Evolutionary conservation across 2,888 invertebrate species (phyloP).

Genomic region (Euplagia quadripunctaria): DNA sequence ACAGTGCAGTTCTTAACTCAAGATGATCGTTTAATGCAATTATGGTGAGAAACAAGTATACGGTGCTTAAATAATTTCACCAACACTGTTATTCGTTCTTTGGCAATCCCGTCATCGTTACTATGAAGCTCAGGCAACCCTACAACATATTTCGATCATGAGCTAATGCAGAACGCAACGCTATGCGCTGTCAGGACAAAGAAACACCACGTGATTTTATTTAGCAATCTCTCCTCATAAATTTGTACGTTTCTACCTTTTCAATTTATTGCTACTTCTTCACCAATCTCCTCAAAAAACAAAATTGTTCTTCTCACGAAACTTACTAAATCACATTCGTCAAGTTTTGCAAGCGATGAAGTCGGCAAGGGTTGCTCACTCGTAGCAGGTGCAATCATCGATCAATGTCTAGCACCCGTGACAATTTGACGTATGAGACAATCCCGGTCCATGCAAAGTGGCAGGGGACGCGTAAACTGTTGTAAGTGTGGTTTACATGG

Average conservation of each 20-base stretch:
- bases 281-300: neutral
- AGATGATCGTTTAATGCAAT: no score
- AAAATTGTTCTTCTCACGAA: slow-evolving; percentile 23
- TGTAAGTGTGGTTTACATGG: slow-evolving; percentile 62
- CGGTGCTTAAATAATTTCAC: no score
- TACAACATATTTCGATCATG: neutral
- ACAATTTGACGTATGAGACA: slow-evolving; percentile 87
- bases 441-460: slow-evolving; percentile 80
- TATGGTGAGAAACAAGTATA: no score
- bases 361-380: slow-evolving; percentile 64
- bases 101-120: no score
- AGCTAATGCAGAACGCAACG: neutral
- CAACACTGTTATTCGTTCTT: no score
- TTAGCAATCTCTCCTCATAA: neutral
- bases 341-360: slow-evolving; percentile 58
- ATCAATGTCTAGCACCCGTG: slow-evolving; percentile 78
- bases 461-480: slow-evolving; percentile 64
- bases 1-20: no score
- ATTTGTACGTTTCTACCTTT: neutral
- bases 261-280: neutral
- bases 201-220: neutral
- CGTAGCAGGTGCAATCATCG: slow-evolving; percentile 81
- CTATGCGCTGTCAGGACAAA: neutral
- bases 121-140: no score
- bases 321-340: slow-evolving; percentile 69